A percentile compares a stretch with the other conserved stretches of the same genome.
Evolutionary conservation across 2,797 vertebrate species (phyloP).

Genomic region (Cuniculus paca): DNA sequence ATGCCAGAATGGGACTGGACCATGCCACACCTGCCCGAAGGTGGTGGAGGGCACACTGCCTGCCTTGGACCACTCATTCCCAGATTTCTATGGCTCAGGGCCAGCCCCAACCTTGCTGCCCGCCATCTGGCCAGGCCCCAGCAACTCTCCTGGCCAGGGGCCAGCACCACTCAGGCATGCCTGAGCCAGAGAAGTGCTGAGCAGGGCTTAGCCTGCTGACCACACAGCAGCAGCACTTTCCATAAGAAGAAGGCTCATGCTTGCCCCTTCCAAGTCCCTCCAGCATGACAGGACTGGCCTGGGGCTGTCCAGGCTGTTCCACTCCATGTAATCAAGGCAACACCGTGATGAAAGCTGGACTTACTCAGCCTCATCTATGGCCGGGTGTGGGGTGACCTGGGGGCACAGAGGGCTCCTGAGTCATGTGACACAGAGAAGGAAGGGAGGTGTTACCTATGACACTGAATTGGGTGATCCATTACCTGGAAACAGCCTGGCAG

Average conservation of each 20-base stretch:
- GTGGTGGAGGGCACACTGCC: neutral
- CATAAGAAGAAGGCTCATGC: neutral
- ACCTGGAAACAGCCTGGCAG: neutral
- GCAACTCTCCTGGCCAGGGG: conserved; percentile 16
- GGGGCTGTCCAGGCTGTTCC: neutral
- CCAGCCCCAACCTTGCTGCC: conserved; percentile 36
- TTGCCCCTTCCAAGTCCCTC: neutral
- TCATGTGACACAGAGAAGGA: neutral
- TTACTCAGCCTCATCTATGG: neutral
- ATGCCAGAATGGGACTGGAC: neutral
- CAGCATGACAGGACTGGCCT: neutral
- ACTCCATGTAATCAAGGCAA: neutral
- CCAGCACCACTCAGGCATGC: conserved; percentile 49
- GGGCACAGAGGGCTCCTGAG: neutral
- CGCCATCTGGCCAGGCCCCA: conserved; percentile 63
- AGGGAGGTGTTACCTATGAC: neutral
- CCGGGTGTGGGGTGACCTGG: neutral
- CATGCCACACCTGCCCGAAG: neutral
- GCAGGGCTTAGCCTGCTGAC: neutral
- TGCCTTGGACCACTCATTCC: neutral
- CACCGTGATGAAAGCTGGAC: neutral
- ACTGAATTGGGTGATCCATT: neutral
- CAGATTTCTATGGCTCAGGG: conserved; percentile 36
- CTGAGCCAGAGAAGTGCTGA: neutral
- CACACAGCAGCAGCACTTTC: neutral